phyloP scores from a whole-genome alignment of 2,797 vertebrate species.

The Distichodus sexfasciatus region DNA sequence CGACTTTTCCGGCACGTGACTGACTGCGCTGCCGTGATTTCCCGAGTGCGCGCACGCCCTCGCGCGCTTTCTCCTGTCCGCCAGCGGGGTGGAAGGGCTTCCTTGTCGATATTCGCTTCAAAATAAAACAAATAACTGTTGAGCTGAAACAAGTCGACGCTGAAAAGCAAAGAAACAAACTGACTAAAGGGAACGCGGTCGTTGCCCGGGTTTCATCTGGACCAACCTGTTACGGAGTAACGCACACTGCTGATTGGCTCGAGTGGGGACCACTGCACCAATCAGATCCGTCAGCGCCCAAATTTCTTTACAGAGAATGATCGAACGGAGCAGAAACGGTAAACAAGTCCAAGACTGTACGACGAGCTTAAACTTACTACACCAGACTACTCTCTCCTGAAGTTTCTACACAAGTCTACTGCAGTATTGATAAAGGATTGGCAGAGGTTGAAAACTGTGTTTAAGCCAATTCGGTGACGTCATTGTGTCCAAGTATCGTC shows the following conservation, averaged over 20 bases:
- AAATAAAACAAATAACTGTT: not conserved
- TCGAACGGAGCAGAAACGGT: not conserved
- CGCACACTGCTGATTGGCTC: conserved; percentile 60
- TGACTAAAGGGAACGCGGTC: not conserved
- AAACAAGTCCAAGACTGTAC: too few relatives aligned
- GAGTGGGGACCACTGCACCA: conserved; percentile 50
- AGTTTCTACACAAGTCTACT: too few relatives aligned
- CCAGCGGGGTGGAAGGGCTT: not conserved
- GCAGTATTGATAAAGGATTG: too few relatives aligned
- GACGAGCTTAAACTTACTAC: too few relatives aligned
- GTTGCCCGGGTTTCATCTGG: not conserved
- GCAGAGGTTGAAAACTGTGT: conserved; percentile 29
- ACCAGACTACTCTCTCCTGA: too few relatives aligned
- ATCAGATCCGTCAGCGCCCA: conserved; percentile 61
- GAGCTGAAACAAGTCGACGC: not conserved
- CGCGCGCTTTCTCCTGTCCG: too few relatives aligned
- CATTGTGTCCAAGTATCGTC: conserved; percentile 50
- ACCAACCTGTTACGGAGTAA: conserved; percentile 37
- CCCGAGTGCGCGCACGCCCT: too few relatives aligned
- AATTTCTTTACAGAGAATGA: conserved; percentile 5
- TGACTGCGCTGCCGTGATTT: too few relatives aligned
- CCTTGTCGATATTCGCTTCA: not conserved
- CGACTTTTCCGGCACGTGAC: too few relatives aligned
- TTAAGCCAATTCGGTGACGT: conserved; percentile 48
- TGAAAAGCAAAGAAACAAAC: not conserved